phyloP scores from a whole-genome alignment of 1,140 invertebrate genomes.

The Drosophila kepulauana region DNA sequence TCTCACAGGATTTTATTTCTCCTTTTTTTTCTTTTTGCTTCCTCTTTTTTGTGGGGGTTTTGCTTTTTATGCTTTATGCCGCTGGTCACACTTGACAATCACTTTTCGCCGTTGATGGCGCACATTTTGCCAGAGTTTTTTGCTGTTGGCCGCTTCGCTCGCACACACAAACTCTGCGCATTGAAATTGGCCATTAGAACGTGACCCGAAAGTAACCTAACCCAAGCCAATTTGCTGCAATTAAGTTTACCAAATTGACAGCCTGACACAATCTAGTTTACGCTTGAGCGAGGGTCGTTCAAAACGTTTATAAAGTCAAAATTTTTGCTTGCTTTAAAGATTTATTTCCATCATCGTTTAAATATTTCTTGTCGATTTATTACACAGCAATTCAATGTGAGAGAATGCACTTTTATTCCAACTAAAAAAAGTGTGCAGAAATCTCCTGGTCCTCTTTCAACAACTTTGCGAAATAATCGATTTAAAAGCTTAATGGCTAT shows the following conservation, averaged over 20 bases:
- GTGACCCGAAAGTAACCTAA: constrained; percentile 15
- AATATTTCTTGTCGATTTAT: not conserved
- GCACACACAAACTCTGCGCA: constrained; percentile 10
- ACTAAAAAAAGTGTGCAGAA: not conserved
- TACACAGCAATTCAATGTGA: too few species aligned
- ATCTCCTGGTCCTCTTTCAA: not conserved
- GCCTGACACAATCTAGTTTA: constrained; percentile 33
- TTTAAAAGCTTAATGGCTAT: constrained; percentile 8
- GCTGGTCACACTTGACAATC: constrained; percentile 30
- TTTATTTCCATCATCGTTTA: not conserved
- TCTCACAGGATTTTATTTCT: not conserved
- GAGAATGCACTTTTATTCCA: not conserved
- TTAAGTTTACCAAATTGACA: constrained; percentile 41
- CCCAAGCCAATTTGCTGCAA: constrained; percentile 57
- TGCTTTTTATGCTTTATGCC: constrained; percentile 21
- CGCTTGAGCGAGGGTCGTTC: not conserved
- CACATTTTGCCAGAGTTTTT: constrained; percentile 45
- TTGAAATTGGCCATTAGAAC: constrained; percentile 38
- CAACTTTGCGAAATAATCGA: constrained; percentile 2
- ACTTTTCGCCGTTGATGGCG: constrained; percentile 37
- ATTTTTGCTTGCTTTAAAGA: not conserved
- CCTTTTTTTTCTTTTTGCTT: constrained; percentile 6
- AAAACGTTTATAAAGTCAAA: not conserved
- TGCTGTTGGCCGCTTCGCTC: not conserved
- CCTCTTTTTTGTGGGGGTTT: constrained; percentile 1